Base-by-base conservation (phyloP, 1,140 invertebrate genomes). In the Plutomurus gul region DNA sequence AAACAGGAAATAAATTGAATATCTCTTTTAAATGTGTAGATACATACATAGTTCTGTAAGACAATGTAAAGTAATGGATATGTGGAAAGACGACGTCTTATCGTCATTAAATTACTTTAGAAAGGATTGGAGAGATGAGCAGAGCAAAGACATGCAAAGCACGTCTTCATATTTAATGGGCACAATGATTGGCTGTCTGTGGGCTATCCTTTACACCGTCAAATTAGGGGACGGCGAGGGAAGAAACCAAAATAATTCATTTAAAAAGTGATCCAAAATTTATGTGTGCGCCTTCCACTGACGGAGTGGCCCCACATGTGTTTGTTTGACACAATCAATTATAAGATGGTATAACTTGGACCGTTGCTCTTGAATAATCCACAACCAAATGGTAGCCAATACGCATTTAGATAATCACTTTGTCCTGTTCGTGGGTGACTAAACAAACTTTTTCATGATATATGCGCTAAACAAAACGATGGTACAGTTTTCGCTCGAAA, bases 271-370 rank as follows among this genome's bases (percentile, higher is more conserved):
- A 72, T 72, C 18, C 18, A 72, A 43, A 25, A 72, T 72, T 20
- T 39, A 72, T 40, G 22, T 27, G n/a, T n/a, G 20, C 8, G 25
- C 11, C 20, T 39, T 72, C 30, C 25, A 72, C 18, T 25, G 8
- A 43, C n/a, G n/a, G 40, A 8, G 40, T 10, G n/a, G 40, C 40
- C 8, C 8, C 40, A 72, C n/a, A 30, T 65, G 27, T 11, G 27
- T 27, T 33, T 33, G 11, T n/a, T 20, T 46, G 70, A 40, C 70
- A 22, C n/a, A 27, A 40, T n/a, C 39, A n/a, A 25, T 72, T 72
- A 72, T 40, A 72, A 43, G 36, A 39, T 72, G 36, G 40, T 40
- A 40, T 27, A 39, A 72, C 70, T 72, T 39, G 36, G 36, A 72
- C 36, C 37, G 40, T 40, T 72, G 22, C 1, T 43, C 70, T 39